Evolutionary conservation across 2,888 invertebrate species (phyloP).

Genomic region (Sceliomorpha sp.): DNA sequence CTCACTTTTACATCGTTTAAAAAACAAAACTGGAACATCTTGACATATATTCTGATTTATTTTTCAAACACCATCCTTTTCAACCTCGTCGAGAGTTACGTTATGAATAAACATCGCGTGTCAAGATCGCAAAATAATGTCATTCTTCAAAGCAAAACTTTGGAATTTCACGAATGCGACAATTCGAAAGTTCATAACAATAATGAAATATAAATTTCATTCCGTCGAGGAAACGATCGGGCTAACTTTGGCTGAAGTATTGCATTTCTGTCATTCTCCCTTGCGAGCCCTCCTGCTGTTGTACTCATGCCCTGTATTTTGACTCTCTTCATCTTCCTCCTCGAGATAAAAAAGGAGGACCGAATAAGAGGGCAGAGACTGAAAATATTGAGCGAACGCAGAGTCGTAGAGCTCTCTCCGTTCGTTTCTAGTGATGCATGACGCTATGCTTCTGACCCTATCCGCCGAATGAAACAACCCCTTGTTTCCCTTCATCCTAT

Average conservation of each 20-base stretch:
- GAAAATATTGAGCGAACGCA: constrained; percentile 39
- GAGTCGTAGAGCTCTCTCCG: constrained; percentile 30
- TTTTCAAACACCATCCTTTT: no score
- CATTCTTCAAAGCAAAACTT: neutral
- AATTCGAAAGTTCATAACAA: constrained; percentile 4
- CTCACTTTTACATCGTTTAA: no score
- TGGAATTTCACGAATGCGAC: constrained; percentile 2
- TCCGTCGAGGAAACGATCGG: neutral
- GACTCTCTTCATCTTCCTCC: neutral
- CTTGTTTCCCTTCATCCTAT: constrained; percentile 54
- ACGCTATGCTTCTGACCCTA: constrained; percentile 66
- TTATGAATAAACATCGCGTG: constrained; percentile 5
- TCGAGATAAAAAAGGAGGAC: neutral
- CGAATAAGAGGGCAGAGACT: constrained; percentile 10
- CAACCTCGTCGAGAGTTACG: no score
- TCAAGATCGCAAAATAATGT: neutral
- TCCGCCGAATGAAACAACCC: constrained; percentile 64
- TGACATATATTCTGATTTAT: no score
- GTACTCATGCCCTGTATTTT: neutral
- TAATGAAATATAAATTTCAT: constrained; percentile 9
- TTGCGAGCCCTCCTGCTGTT: neutral
- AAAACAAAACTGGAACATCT: no score
- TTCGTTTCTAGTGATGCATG: constrained; percentile 66
- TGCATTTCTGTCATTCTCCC: constrained; percentile 8
- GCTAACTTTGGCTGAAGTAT: constrained; percentile 1